These are phyloP conservation scores for Prionailurus viverrinus DNA, from an alignment of 2,113 vertebrate species.

Conservation along the genomic window DNA sequence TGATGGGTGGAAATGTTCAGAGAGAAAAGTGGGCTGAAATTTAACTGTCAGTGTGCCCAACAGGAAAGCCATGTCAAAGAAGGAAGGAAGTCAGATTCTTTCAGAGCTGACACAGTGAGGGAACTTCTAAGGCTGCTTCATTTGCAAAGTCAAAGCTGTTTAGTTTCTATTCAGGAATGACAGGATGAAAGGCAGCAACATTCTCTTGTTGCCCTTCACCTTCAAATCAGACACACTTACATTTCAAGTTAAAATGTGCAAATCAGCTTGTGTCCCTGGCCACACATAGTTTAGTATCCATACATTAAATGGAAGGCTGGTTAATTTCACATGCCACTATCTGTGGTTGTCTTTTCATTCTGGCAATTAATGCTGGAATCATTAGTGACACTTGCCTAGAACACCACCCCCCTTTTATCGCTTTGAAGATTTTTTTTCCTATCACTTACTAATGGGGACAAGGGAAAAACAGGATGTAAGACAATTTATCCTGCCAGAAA, in stretches of 20 bases:
- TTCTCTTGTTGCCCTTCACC: neutral
- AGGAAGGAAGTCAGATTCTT: conserved; percentile 23
- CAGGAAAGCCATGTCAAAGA: neutral
- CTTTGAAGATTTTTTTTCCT: neutral
- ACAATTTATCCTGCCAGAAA: conserved; percentile 31
- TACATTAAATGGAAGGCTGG: conserved; percentile 19
- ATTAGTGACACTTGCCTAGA: neutral
- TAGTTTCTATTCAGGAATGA: conserved; percentile 32
- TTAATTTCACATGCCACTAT: neutral
- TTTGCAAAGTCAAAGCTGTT: conserved; percentile 40
- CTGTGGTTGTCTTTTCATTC: neutral
- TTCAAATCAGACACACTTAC: neutral
- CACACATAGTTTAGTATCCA: conserved; percentile 7
- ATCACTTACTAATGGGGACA: conserved; percentile 45
- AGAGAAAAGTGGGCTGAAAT: conserved; percentile 40
- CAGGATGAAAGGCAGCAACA: conserved; percentile 19
- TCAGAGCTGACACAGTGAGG: neutral
- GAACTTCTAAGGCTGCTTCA: conserved; percentile 36
- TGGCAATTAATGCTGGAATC: neutral
- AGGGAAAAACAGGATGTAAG: neutral
- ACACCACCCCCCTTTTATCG: neutral
- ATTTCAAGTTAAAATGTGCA: conserved; percentile 50
- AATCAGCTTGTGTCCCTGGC: neutral
- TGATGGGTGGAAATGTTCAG: neutral
- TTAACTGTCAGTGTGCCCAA: neutral